phyloP scores from a whole-genome alignment of 2,797 vertebrate genomes.

The Pangasius djambal region DNA sequence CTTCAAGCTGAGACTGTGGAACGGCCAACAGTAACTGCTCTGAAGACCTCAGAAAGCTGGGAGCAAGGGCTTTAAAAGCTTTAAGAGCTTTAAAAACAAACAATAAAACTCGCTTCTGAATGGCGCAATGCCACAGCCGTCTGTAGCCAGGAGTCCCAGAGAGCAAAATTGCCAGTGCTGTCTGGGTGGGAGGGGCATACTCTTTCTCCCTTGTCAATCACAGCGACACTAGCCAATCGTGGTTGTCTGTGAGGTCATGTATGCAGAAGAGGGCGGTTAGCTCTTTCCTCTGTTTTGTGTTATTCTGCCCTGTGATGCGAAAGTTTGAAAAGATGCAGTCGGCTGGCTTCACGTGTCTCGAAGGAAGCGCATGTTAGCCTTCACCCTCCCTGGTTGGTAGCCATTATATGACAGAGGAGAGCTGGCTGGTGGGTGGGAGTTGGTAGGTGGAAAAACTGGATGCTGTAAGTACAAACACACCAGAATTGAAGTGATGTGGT shows the following conservation, averaged over 20 bases:
- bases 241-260: not conserved
- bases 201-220: not conserved
- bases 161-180: not conserved
- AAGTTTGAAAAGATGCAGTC: not conserved
- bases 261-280: not conserved
- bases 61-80: not conserved
- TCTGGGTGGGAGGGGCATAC: not conserved
- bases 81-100: conserved; percentile 15
- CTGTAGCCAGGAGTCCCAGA: not conserved
- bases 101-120: not conserved
- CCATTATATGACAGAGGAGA: not conserved
- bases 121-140: not conserved
- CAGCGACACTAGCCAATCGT: too few species aligned
- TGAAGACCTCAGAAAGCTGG: not conserved
- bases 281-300: not conserved
- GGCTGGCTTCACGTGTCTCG: too few species aligned
- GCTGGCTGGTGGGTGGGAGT: not conserved
- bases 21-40: not conserved
- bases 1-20: not conserved
- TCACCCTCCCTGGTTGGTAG: not conserved
- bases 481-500: not conserved
- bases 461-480: not conserved
- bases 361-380: not conserved
- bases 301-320: not conserved
- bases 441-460: not conserved